Conservation (phyloP, 1,140 invertebrate species). For the Aporrectodea caliginosa region DNA sequence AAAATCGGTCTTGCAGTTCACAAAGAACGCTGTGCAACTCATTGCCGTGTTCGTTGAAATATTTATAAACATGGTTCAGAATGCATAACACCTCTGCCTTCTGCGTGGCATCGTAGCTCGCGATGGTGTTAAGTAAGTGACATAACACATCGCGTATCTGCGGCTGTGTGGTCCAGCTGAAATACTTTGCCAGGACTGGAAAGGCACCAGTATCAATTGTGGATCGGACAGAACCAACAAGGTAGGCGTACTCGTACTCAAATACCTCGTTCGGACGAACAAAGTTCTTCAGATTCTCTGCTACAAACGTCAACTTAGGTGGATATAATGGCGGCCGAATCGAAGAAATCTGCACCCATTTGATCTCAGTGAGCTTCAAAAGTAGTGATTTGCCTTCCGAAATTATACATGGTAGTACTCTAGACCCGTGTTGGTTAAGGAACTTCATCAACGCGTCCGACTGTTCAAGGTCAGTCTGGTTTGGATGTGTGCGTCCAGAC, state of each 20-base stretch:
- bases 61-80: conserved; percentile 1
- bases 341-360: not conserved
- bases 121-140: not conserved
- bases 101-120: not conserved
- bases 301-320: too few species aligned
- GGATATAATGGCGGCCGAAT: too few species aligned
- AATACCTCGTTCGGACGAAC: too few species aligned
- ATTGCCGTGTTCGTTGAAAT: conserved; percentile 1
- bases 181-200: not conserved
- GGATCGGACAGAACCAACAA: conserved; percentile 5
- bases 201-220: not conserved
- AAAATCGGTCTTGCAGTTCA: not conserved
- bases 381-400: not conserved
- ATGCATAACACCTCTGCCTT: not conserved
- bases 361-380: too few species aligned
- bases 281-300: too few species aligned
- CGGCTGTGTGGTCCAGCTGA: not conserved
- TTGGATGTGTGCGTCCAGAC: not conserved
- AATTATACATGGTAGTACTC: not conserved
- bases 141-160: not conserved
- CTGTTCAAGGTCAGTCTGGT: not conserved
- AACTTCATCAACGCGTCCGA: not conserved
- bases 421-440: not conserved
- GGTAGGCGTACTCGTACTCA: not conserved
- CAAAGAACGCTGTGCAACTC: too few species aligned